A percentile compares a stretch with the other conserved stretches of the same genome.
phyloP scores from a whole-genome alignment of 2,888 invertebrate genomes.

The Deilephila elpenor region DNA sequence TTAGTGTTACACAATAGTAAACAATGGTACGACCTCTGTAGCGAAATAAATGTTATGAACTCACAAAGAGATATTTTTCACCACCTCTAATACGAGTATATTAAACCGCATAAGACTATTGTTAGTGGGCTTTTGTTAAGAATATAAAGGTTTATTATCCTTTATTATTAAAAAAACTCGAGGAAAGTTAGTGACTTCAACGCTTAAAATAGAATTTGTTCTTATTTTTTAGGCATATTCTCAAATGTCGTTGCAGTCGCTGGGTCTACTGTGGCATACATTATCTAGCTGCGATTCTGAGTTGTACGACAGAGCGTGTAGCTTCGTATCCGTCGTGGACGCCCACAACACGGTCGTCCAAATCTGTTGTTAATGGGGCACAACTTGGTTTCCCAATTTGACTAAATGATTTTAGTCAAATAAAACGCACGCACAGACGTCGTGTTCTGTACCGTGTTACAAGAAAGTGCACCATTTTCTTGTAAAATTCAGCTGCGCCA shows the following conservation, averaged over 20 bases:
- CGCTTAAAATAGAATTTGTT: neutral
- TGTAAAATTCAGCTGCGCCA: no score
- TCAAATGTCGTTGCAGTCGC: no score
- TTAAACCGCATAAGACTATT: neutral
- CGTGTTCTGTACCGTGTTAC: no score
- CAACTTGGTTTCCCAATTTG: neutral
- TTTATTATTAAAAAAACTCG: neutral
- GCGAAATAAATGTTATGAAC: neutral
- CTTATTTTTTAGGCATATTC: no score
- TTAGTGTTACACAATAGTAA: neutral
- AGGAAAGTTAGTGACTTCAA: neutral
- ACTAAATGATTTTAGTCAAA: no score
- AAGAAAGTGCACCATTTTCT: neutral
- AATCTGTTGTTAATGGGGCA: no score
- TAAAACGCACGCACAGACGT: no score
- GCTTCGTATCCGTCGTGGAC: no score
- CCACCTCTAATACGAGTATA: neutral
- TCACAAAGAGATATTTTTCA: slow-evolving; percentile 2
- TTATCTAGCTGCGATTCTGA: no score
- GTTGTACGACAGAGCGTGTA: no score
- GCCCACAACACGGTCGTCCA: no score
- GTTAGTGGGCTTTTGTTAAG: neutral
- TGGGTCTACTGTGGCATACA: no score
- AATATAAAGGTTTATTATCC: slow-evolving; percentile 12
- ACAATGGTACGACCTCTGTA: neutral